A percentile compares a stretch with the other conserved stretches of the same genome.
These are phyloP conservation scores for Malurus elegans DNA, from an alignment of 2,113 vertebrate genomes.

Conservation along the genomic window DNA sequence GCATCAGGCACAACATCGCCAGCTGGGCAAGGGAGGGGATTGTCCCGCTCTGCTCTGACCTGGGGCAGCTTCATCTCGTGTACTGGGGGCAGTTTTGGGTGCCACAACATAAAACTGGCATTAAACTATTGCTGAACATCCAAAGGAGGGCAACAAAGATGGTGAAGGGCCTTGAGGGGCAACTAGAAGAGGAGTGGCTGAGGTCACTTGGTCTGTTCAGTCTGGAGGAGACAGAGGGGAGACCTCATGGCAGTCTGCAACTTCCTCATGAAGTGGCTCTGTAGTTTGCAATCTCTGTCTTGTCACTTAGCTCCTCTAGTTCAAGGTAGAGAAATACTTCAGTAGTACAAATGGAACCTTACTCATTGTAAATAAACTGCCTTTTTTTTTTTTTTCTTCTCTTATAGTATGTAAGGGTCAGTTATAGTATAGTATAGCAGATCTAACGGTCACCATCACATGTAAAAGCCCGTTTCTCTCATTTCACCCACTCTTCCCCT, in stretches of 20 bases:
- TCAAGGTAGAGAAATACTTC: background rate
- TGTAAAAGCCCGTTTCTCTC: background rate
- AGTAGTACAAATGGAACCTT: background rate
- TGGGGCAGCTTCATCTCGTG: fast-evolving
- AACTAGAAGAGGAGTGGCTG: fast-evolving
- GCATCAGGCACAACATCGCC: background rate
- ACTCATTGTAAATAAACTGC: background rate
- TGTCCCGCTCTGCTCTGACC: background rate
- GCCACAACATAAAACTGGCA: background rate
- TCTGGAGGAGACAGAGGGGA: background rate
- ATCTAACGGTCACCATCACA: background rate
- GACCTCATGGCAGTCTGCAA: background rate
- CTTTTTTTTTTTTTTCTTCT: background rate
- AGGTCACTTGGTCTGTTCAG: background rate
- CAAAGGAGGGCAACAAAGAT: background rate
- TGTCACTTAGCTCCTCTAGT: background rate
- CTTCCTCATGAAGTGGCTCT: background rate
- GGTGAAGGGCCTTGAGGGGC: background rate
- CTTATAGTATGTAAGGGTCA: background rate
- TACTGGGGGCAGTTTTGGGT: background rate
- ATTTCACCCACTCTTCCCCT: background rate
- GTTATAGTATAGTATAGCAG: background rate
- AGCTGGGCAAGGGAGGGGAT: fast-evolving
- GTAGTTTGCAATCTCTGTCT: background rate
- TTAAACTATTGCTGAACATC: background rate